Evolutionary conservation across 2,113 vertebrate species (phyloP), one percentile per base, ranked within the genome.

Genomic region (Odontophorus gujanensis): DNA sequence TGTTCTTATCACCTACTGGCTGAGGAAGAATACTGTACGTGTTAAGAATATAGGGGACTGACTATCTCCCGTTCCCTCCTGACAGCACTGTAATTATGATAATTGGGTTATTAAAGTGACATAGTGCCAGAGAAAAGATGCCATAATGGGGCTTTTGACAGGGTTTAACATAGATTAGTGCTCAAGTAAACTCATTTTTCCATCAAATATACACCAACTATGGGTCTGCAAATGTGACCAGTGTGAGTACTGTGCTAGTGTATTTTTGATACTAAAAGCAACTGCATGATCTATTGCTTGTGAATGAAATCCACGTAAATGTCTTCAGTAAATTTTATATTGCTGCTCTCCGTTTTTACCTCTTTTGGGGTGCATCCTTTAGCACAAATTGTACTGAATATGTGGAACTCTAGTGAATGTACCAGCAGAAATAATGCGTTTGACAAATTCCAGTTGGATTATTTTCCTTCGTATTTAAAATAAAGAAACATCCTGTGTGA

Each of bases 91-190:
- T 88, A 94, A 96, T 97, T 95, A 95, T 90, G 82, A 47, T 96
- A 97, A 97, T 91, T 93, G 80, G 24, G 9, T 95, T 94, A 88
- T 97, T 96, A 95, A 95, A 84, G 85, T 92, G 95, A 93, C 95
- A 96, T 78, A 81, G 92, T 69, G 95, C 82, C 72, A 86, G 87
- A 76, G 61, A 90, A 89, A 82, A 84, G 69, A 76, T 86, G 85
- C 58, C 66, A 88, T 92, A 95, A 95, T 95, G 90, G 74, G 36
- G 80, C 91, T 92, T 90, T 91, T 93, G 87, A 93, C 89, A 93
- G 80, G 53, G 26, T 81, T 90, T 92, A 83, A 72, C 68, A 68
- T 72, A 87, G 47, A 83, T 94, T 93, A 94, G 38, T 40, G 43
- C 68, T 91, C 36, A 81, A 81, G 68, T 79, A 88, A 94, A 87